Conservation (phyloP, 2,113 vertebrate genomes). For the Lontra canadensis region DNA sequence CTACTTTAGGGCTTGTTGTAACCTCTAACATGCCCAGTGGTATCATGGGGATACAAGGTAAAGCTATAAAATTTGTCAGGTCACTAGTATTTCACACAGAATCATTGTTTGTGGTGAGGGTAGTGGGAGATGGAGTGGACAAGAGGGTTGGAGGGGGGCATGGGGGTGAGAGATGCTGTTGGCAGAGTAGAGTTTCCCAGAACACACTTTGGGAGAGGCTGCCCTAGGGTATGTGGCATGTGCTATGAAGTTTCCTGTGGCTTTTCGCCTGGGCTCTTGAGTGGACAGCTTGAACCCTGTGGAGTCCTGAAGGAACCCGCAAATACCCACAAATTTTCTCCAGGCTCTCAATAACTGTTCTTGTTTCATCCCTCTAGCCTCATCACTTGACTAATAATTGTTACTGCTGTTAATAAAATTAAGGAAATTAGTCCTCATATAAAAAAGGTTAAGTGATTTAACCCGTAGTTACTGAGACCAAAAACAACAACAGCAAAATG, state of each 20-base stretch:
- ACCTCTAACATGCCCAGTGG: neutral
- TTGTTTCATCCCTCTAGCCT: neutral
- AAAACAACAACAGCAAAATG: neutral
- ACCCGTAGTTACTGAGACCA: neutral
- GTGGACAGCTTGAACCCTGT: too few species aligned
- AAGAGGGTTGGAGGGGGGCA: neutral
- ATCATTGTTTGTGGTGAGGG: neutral
- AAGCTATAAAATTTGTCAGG: neutral
- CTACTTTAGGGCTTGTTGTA: neutral
- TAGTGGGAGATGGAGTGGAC: neutral
- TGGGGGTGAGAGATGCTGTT: neutral
- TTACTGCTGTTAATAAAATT: conserved; percentile 13
- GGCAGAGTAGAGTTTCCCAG: neutral
- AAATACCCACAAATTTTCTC: neutral
- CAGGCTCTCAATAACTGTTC: neutral
- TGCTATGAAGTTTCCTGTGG: neutral
- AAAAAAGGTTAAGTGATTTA: neutral
- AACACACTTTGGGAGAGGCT: neutral
- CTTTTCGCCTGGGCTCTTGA: neutral
- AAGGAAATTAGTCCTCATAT: neutral
- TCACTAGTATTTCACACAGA: neutral
- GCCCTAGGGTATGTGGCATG: neutral
- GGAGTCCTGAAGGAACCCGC: neutral
- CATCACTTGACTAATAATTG: neutral
- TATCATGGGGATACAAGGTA: neutral